Base-by-base conservation (phyloP, 2,113 vertebrate genomes). In the Nothobranchius kuhntae region DNA sequence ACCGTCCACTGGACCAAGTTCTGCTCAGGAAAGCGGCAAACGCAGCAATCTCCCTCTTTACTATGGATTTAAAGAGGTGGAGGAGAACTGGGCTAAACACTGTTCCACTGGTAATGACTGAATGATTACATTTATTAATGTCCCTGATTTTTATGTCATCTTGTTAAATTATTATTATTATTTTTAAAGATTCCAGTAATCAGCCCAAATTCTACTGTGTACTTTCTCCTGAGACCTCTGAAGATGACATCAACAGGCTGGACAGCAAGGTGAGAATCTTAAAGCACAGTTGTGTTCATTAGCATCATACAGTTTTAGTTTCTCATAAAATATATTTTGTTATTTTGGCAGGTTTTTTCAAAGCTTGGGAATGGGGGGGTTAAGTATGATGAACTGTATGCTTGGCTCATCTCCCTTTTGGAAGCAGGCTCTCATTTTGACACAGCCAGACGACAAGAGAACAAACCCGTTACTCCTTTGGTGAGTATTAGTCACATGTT, bases 41-140 rank as follows among this genome's bases (percentile, higher is more conserved):
- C 90, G 93, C 30, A 77, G 78, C 0, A 73, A 92, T 17, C 71
- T 91, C 7, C 97, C 95, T 0, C 92, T 97, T 53, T 99, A 99
- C 90, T 95, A 98, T 42, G 95, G 96, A 2, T 98, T 98, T 84
- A 98, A 96, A 85, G 98, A 99, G 86, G 98, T 99, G 70, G 98
- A 99, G 88, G 97, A 99, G 79, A 99, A 99, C 91, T 99, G 98
- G 97, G 89, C 93, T 51, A 99, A 98, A 85, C 96, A 98, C 82
- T 95, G 96, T 83, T 93, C 96, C 50, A 80, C 95, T 91, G 96
- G 96, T 96, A 87, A 88, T 51, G 8, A 51, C 3, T 15, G 2
- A 45, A 42, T 44, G 17, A 7, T 45, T 30, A 12, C 6, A 24
- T 21, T 62, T 24, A 1, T 6, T 56, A 4, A 17, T 21, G 24